A percentile compares a stretch with the other conserved stretches of the same genome.
Evolutionary conservation across 2,113 vertebrate species (phyloP).

Genomic region (Seriola aureovittata): DNA sequence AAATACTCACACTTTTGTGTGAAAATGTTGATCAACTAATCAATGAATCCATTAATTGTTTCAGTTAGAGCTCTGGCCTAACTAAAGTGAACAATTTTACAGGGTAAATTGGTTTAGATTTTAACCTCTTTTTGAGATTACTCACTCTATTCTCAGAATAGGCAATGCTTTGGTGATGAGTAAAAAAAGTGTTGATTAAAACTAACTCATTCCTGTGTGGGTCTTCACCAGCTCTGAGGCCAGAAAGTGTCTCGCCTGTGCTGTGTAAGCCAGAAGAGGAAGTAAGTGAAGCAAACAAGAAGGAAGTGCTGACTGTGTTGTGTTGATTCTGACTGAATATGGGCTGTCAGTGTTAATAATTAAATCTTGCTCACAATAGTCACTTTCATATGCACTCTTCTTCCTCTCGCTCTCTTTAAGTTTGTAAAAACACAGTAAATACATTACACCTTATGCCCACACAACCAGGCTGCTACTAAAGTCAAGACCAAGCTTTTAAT

Average conservation of each 20-base stretch:
- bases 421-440: background rate
- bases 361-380: slow-evolving; percentile 13
- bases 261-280: slow-evolving; percentile 61
- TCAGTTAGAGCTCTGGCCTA: background rate
- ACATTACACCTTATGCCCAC: background rate
- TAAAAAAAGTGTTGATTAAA: background rate
- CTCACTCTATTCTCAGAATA: background rate
- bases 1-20: too few species aligned
- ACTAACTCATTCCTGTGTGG: background rate
- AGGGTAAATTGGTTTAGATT: background rate
- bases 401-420: background rate
- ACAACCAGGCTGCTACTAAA: background rate
- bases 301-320: slow-evolving; percentile 68
- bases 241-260: slow-evolving; percentile 25
- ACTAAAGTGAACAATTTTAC: background rate
- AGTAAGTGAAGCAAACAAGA: slow-evolving; percentile 58
- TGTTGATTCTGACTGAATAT: slow-evolving; percentile 56
- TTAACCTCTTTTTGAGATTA: background rate
- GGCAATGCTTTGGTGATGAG: background rate
- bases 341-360: slow-evolving; percentile 55
- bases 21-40: background rate
- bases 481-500: background rate
- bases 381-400: slow-evolving; percentile 23
- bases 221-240: slow-evolving; percentile 21
- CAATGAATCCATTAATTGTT: background rate